These are phyloP conservation scores for Pyralis farinalis DNA, from an alignment of 2,888 invertebrate genomes.

Conservation along the genomic window DNA sequence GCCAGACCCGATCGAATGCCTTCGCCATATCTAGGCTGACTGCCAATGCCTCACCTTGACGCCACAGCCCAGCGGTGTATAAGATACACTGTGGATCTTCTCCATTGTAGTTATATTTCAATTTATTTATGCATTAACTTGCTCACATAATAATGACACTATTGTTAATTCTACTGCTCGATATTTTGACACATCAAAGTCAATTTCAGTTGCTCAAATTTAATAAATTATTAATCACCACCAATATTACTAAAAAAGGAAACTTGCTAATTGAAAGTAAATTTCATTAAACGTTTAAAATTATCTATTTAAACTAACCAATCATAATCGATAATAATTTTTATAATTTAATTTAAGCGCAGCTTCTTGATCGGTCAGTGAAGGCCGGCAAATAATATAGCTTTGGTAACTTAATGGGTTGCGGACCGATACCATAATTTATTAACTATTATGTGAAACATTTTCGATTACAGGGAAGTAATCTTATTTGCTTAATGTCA, in stretches of 20 bases:
- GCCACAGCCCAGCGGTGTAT: too few species aligned
- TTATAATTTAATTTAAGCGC: conserved; percentile 26
- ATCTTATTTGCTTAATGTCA: background rate
- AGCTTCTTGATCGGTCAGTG: conserved; percentile 17
- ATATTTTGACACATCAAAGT: too few species aligned
- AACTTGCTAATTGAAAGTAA: conserved; percentile 19
- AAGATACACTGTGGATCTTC: too few species aligned
- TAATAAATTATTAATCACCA: conserved; percentile 1
- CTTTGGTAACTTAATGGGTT: background rate
- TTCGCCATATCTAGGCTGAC: too few species aligned
- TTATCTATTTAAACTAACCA: conserved; percentile 23
- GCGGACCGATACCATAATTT: background rate
- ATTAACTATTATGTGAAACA: background rate
- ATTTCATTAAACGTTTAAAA: conserved; percentile 21
- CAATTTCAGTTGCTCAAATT: too few species aligned
- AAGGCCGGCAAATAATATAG: conserved; percentile 29
- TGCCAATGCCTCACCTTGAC: too few species aligned
- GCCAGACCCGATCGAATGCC: too few species aligned
- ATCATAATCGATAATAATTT: conserved; percentile 26
- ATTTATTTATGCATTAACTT: too few species aligned
- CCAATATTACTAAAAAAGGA: conserved; percentile 11
- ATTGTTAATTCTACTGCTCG: too few species aligned
- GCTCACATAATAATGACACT: too few species aligned
- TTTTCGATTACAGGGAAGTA: background rate
- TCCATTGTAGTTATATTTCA: too few species aligned